phyloP scores from a whole-genome alignment of 2,113 vertebrate genomes.

The Vanacampus margaritifer region DNA sequence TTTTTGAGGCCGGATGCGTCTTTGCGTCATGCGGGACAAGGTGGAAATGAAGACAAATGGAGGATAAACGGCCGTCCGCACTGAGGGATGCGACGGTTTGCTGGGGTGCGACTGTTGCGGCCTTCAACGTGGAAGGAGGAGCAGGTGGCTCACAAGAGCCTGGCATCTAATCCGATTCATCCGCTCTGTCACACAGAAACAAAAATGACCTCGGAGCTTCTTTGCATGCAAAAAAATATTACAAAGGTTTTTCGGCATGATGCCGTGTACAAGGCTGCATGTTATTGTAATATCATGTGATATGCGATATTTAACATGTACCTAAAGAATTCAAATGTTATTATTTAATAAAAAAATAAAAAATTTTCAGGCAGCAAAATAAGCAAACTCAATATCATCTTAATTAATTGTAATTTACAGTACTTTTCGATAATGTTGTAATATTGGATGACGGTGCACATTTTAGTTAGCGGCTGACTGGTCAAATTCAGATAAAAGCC shows the following conservation, averaged over 20 bases:
- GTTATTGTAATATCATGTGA: too few relatives aligned
- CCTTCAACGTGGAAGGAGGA: slow-evolving; percentile 47
- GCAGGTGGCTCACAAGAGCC: slow-evolving; percentile 34
- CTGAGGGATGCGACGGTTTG: slow-evolving; percentile 35
- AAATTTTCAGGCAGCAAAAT: too few relatives aligned
- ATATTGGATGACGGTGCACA: too few relatives aligned
- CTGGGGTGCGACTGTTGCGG: slow-evolving; percentile 20
- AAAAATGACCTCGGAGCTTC: neutral
- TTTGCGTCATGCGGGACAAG: slow-evolving; percentile 27
- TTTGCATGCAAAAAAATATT: neutral
- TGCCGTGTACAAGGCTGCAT: too few relatives aligned
- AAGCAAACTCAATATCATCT: too few relatives aligned
- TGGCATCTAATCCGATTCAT: slow-evolving; percentile 33
- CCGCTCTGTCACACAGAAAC: neutral
- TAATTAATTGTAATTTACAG: too few relatives aligned
- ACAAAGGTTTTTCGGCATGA: neutral
- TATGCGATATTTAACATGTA: too few relatives aligned
- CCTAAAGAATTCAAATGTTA: too few relatives aligned
- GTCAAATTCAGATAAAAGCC: too few relatives aligned
- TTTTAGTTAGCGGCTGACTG: too few relatives aligned
- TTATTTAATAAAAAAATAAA: too few relatives aligned
- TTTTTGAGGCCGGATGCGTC: slow-evolving; percentile 24
- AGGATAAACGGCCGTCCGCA: slow-evolving; percentile 43
- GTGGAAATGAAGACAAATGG: slow-evolving; percentile 50
- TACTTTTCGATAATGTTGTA: too few relatives aligned